A percentile compares a stretch with the other conserved stretches of the same genome.
Conservation (phyloP, 2,797 vertebrate genomes). For the Babyrousa celebensis region DNA sequence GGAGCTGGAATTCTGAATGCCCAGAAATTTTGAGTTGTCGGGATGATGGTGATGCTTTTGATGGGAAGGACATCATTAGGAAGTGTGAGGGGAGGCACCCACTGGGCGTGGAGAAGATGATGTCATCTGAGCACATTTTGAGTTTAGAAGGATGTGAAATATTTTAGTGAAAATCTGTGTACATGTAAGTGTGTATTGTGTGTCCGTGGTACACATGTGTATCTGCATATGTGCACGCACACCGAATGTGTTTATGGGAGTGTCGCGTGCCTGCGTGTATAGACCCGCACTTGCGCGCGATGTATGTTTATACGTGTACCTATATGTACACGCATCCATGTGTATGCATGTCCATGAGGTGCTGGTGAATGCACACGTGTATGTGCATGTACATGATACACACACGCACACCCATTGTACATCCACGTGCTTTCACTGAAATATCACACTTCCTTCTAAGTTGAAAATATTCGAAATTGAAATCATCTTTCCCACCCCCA, state of each 20-base stretch:
- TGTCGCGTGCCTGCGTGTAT: neutral
- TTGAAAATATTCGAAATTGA: neutral
- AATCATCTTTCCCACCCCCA: neutral
- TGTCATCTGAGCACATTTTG: neutral
- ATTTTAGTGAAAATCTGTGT: neutral
- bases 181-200: neutral
- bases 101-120: neutral
- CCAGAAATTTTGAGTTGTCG: neutral
- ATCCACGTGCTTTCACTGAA: neutral
- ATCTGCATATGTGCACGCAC: no score
- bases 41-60: neutral
- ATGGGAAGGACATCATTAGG: neutral
- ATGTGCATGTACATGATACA: no score
- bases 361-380: no score
- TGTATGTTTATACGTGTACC: no score
- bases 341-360: neutral
- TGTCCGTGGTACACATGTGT: neutral
- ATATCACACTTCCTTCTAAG: neutral
- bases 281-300: no score
- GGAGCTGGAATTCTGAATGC: neutral
- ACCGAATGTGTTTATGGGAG: neutral
- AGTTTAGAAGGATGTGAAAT: conserved; percentile 23
- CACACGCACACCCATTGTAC: no score
- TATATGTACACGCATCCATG: neutral
- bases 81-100: neutral